Base-by-base conservation (phyloP, 2,113 vertebrate genomes). In the Paracanthobrama guichenoti region DNA sequence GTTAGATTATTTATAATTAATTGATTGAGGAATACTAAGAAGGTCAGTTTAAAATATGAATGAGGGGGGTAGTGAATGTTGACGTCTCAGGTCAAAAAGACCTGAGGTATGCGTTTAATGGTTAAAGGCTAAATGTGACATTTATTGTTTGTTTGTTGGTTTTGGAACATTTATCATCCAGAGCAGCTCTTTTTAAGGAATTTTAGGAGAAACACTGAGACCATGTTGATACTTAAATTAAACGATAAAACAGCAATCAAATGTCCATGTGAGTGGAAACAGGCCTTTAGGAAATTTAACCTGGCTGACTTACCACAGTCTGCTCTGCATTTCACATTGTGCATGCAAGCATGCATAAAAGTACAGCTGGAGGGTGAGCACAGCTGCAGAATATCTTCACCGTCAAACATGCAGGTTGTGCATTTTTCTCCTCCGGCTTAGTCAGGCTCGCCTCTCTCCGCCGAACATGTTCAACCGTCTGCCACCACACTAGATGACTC, bases 281-380 rank as follows among this genome's bases (percentile, higher is more conserved):
- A 79, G 35, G 46, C 73, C 82, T 84, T n/a, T 44, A 76, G 73
- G 28, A 84, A 20, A 74, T 84, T 91, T 89, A 92, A 92, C 90
- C 90, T 84, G 86, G 90, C 90, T 92, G 90, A 90, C 85, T 89
- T 89, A 91, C 91, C 89, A 88, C 88, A 89, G 60, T 60, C 69
- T 71, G 48, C 80, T 86, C 48, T 72, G 88, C 83, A 84, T 87
- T 79, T 44, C 14, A 20, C 24, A 39, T 44, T 57, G 46, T 69
- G 24, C 26, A 77, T 8, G 28, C 62, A 55, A 11, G 16, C 53
- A 78, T 79, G 83, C 66, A 77, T 85, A 31, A 79, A 14, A 50
- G 75, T 64, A 66, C 84, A 84, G 76, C 66, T 77, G 81, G 86
- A 73, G 75, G 81, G 79, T 84, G 53, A 80, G 50, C 66, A 48